Base-by-base conservation (phyloP, 64 coral and sea anemone species). In the Actinia equina region DNA sequence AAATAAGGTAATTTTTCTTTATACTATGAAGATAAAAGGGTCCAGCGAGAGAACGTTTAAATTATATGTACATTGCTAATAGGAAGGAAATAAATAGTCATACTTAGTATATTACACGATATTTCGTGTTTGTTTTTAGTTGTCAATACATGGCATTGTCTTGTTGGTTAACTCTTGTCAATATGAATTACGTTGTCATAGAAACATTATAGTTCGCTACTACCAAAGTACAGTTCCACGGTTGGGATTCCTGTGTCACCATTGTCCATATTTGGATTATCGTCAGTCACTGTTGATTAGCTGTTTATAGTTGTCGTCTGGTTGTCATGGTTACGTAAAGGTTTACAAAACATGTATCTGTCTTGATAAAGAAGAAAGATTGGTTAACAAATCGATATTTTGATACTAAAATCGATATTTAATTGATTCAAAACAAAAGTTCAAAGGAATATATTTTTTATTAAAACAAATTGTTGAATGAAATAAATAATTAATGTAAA, bases 271-370 rank as follows among this genome's bases (percentile, higher is more conserved):
- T 65, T n/a, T 65, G 62, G 62, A 65, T n/a, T 65, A n/a, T 65
- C 62, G 62, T 65, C 62, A 65, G 62, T 65, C 22, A 65, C 6
- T 22, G n/a, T 25, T 60, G 62, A 23, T 65, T 65, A 4, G 62
- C 62, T 65, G 62, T 23, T 7, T 20, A n/a, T 23, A 20, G 7
- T 20, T 65, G 62, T 65, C 62, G 62, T 65, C 62, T 23, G 22
- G 62, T 25, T 65, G 62, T 65, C 62, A 65, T 65, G 62, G 62
- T 65, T 65, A 65, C 62, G 62, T 65, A 0, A 10, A 65, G 62
- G n/a, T 65, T 65, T 65, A 65, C 62, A 65, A 65, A 65, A 65
- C 62, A 65, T n/a, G 59, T 60, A 23, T 65, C 62, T 65, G 62
- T 65, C 62, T 65, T 65, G 62, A 65, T n/a, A 65, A 65, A 65